phyloP scores from a whole-genome alignment of 2,113 vertebrate species.

The Tonatia bakeri region DNA sequence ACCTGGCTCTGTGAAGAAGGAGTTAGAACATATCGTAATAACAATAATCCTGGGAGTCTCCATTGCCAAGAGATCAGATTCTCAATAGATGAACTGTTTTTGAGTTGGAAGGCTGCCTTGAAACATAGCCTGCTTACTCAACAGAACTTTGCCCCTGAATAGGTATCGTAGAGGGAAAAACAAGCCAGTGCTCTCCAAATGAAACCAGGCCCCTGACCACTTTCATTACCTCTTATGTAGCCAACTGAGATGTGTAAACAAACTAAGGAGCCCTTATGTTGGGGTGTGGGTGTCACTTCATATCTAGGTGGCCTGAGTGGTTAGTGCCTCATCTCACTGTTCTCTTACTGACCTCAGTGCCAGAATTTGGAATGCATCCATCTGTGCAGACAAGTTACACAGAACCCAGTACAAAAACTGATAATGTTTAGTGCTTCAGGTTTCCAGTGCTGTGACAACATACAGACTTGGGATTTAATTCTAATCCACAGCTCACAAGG shows the following conservation, averaged over 20 bases:
- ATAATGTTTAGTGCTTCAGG: neutral
- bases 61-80: constrained; percentile 69
- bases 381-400: neutral
- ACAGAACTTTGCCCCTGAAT: constrained; percentile 73
- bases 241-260: constrained; percentile 52
- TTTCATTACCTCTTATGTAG: constrained; percentile 56
- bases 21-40: constrained; percentile 71
- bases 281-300: neutral
- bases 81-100: constrained; percentile 76
- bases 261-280: neutral
- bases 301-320: neutral
- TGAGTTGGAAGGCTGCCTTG: constrained; percentile 69
- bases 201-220: constrained; percentile 56
- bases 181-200: constrained; percentile 61
- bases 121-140: constrained; percentile 75
- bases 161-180: constrained; percentile 56
- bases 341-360: neutral
- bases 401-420: neutral
- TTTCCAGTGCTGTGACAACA: neutral
- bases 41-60: constrained; percentile 60
- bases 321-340: neutral
- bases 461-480: neutral
- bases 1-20: constrained; percentile 73
- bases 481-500: neutral
- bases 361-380: neutral